Evolutionary conservation across 1,140 invertebrate genomes (phyloP).

Genomic region (Formica exsecta): DNA sequence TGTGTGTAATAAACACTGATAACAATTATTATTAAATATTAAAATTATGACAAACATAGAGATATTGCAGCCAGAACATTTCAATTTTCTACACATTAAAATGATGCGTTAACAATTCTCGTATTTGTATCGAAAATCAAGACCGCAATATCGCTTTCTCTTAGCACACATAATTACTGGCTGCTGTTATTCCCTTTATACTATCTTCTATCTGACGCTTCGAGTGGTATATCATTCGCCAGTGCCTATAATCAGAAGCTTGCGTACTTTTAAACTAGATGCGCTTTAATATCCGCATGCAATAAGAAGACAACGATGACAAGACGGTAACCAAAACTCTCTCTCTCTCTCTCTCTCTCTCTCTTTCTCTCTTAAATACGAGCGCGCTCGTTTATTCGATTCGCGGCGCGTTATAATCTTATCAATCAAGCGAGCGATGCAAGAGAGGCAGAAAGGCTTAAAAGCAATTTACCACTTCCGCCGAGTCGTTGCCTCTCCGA

Average conservation of each 20-base stretch:
- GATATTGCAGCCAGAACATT: background rate
- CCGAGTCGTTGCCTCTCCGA: slow-evolving; percentile 10
- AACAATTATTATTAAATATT: background rate
- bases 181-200: background rate
- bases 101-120: background rate
- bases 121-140: background rate
- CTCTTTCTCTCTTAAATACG: background rate
- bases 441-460: slow-evolving; percentile 41
- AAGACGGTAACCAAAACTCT: background rate
- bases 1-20: background rate
- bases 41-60: background rate
- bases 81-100: background rate
- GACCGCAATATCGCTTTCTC: background rate
- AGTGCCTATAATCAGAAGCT: background rate
- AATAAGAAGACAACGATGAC: background rate
- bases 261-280: background rate
- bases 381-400: slow-evolving; percentile 53
- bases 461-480: slow-evolving; percentile 61
- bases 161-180: background rate
- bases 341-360: background rate
- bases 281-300: slow-evolving; percentile 31
- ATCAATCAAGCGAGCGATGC: slow-evolving; percentile 50
- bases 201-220: background rate
- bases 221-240: background rate
- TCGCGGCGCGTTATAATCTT: slow-evolving; percentile 58